These are phyloP conservation scores for Lasioglossum vierecki DNA, from an alignment of 2,888 invertebrate species.

Conservation along the genomic window DNA sequence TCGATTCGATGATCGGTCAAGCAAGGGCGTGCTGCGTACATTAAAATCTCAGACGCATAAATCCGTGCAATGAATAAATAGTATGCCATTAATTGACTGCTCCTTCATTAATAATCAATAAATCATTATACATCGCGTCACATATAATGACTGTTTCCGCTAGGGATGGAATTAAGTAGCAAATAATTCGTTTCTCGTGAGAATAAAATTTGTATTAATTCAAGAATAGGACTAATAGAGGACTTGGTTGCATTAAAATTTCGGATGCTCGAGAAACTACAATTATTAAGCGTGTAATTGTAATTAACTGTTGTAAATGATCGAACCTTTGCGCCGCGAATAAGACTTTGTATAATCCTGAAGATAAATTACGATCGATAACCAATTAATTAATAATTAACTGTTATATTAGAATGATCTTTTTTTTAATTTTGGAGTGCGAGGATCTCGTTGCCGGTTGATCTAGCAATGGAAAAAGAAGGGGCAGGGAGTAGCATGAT, in stretches of 20 bases:
- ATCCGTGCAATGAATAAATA: neutral
- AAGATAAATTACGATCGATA: no score
- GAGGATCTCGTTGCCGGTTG: neutral
- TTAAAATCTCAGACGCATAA: neutral
- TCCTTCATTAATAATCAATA: neutral
- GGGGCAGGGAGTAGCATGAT: conserved; percentile 22
- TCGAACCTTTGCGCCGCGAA: no score
- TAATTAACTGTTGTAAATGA: neutral
- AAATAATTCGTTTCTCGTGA: neutral
- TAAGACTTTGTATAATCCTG: no score
- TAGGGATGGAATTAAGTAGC: neutral
- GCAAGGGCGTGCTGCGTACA: neutral
- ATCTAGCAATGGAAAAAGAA: neutral
- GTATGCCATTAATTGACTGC: neutral
- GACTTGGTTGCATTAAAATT: neutral
- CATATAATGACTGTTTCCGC: neutral
- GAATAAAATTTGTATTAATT: neutral
- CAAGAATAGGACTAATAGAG: neutral
- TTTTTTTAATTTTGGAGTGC: no score
- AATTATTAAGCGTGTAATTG: no score
- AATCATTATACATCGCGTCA: neutral
- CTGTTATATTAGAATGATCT: neutral
- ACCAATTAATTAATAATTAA: no score
- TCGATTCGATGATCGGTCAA: neutral
- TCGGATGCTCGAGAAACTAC: neutral